Conservation (phyloP, 2,113 vertebrate species). For the Lichenostomus cassidix region DNA sequence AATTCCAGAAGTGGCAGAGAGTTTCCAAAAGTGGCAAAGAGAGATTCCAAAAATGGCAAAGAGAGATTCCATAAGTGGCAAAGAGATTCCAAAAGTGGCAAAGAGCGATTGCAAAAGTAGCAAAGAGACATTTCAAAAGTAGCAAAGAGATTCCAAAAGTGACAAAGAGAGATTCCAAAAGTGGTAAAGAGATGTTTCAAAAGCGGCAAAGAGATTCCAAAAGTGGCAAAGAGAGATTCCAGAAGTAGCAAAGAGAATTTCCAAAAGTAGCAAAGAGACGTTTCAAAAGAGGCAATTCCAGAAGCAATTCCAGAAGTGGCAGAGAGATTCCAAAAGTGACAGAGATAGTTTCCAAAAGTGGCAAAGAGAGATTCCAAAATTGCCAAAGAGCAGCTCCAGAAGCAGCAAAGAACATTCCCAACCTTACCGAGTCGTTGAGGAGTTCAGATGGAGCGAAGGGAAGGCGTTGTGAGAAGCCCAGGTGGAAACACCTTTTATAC, state of each 20-base stretch:
- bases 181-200: too few relatives aligned
- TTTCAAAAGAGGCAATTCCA: neutral
- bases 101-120: neutral
- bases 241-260: neutral
- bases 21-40: neutral
- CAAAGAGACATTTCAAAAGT: too few relatives aligned
- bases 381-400: too few relatives aligned
- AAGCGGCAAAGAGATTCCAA: too few relatives aligned
- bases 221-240: too few relatives aligned
- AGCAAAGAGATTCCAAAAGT: neutral
- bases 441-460: neutral
- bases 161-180: neutral
- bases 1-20: too few relatives aligned
- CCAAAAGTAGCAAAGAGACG: neutral
- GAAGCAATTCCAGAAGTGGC: too few relatives aligned
- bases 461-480: neutral
- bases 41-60: neutral
- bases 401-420: too few relatives aligned
- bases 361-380: too few relatives aligned
- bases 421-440: neutral
- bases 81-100: neutral
- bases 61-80: too few relatives aligned
- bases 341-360: neutral
- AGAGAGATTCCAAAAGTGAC: neutral
- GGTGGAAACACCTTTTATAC: slow-evolving; percentile 24